Base-by-base conservation (phyloP, 2,888 invertebrate genomes). In the Euphydryas editha region DNA sequence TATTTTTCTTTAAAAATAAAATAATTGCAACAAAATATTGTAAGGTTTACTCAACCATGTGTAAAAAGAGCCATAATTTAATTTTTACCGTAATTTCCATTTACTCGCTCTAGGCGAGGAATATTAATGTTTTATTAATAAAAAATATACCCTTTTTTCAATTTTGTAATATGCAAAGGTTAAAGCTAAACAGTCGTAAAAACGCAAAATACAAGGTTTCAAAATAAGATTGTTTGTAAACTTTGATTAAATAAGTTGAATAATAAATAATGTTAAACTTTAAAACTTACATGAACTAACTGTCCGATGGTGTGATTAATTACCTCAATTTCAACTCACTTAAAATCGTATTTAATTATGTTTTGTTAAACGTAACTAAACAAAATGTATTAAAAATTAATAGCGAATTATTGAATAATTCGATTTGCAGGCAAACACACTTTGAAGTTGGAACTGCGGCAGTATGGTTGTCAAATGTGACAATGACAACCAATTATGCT, bases 201-300 rank as follows among this genome's bases (percentile, higher is more conserved):
- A 8, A 6, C 7, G 3, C 24, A n/a, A n/a, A 24, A n/a, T 5
- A n/a, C 20, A 18, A 8, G 8, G 20, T 47, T 20, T 18, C 11
- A 18, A 47, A 18, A 49, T 20, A n/a, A 20, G 37, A 37, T 49
- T 49, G 30, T 44, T n/a, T 59, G 46, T 37, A 59, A 49, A 36
- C 13, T 37, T 8, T 17, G 17, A 2, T 24, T n/a, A 1, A 30
- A 8, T 30, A 30, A 4, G 5, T 51, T 24, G 21, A 24, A n/a
- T 21, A 24, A 51, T 47, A 30, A 30, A 30, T 30, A 30, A 30
- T 47, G 20, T 11, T 6, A 44, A 58, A 37, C 18, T 59, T 49
- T 59, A 10, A 37, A 49, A 59, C 59, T 59, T 59, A 59, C 59
- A 59, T 59, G 59, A 49, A 59, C 47, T 36, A 59, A 15, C 13